phyloP scores from a whole-genome alignment of 2,797 vertebrate species.

The Pangasius djambal region DNA sequence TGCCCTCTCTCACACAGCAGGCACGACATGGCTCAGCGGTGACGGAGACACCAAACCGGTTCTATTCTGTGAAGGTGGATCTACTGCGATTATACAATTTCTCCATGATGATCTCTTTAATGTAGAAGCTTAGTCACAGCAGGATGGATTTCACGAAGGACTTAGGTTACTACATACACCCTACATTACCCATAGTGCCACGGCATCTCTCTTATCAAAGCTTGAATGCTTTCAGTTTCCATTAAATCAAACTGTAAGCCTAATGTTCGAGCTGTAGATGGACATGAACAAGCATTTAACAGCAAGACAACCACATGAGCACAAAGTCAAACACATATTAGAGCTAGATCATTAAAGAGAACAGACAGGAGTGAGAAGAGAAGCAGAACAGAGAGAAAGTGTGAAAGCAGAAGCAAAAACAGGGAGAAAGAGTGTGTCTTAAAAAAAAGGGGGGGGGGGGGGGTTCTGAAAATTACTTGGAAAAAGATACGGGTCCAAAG shows the following conservation, averaged over 20 bases:
- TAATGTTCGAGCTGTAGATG: background rate
- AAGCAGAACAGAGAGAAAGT: constrained; percentile 2
- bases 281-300: background rate
- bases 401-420: constrained; percentile 10
- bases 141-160: background rate
- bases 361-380: background rate
- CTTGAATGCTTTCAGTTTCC: background rate
- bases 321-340: background rate
- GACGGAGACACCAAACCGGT: background rate
- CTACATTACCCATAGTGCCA: background rate
- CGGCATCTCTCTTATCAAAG: background rate
- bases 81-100: background rate
- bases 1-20: background rate
- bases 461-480: background rate
- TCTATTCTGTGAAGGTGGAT: background rate
- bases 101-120: background rate
- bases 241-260: background rate
- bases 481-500: background rate
- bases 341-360: background rate
- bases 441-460: rapidly evolving
- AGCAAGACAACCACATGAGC: background rate
- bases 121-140: background rate
- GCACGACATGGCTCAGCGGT: background rate
- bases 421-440: background rate
- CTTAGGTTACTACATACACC: background rate